phyloP scores from a whole-genome alignment of 1,140 invertebrate genomes.

The Brachionus paranguensis region DNA sequence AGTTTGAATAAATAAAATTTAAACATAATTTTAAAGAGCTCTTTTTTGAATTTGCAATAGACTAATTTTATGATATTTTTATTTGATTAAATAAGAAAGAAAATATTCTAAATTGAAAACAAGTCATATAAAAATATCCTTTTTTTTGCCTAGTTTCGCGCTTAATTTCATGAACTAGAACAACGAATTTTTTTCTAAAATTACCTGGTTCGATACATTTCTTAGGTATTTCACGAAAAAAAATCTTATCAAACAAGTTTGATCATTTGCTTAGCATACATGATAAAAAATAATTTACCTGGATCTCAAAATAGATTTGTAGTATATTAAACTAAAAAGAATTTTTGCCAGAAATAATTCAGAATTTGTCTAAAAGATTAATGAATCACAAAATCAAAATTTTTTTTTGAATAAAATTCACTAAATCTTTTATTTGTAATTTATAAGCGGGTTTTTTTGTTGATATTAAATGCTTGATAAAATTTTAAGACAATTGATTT shows the following conservation, averaged over 20 bases:
- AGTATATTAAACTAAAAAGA: background rate
- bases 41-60: background rate
- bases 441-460: no score
- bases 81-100: background rate
- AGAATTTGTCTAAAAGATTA: background rate
- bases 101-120: background rate
- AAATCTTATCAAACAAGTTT: background rate
- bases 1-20: background rate
- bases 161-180: background rate
- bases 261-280: background rate
- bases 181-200: background rate
- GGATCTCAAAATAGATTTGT: background rate
- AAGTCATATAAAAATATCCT: background rate
- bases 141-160: background rate
- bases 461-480: no score
- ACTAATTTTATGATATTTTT: slow-evolving; percentile 3
- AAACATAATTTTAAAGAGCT: background rate
- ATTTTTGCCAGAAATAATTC: background rate
- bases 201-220: background rate
- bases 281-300: background rate
- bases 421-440: background rate
- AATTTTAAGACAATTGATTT: no score
- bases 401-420: background rate
- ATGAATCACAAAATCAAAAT: background rate
- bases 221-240: background rate